Conservation (phyloP, 2,888 invertebrate species). For the Drosophila sordidula region DNA sequence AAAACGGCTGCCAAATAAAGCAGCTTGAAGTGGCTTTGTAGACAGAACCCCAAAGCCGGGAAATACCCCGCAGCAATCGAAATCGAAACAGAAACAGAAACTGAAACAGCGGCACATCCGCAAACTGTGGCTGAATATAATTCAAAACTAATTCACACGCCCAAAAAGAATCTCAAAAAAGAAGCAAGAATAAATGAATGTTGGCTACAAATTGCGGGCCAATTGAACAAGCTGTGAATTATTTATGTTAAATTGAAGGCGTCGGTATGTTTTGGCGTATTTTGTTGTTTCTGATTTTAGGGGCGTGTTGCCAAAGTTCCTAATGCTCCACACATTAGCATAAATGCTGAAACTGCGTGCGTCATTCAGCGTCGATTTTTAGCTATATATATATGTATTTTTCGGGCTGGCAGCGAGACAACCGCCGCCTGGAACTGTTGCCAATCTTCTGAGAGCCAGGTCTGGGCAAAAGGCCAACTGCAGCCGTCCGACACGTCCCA, state of each 20-base stretch:
- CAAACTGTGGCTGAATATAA: constrained; percentile 45
- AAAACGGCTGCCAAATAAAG: constrained; percentile 68
- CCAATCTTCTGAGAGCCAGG: constrained; percentile 41
- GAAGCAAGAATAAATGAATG: constrained; percentile 7
- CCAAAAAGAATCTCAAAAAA: constrained; percentile 51
- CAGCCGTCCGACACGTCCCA: not conserved
- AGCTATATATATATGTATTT: too few relatives aligned
- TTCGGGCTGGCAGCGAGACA: constrained; percentile 5
- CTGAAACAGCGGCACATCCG: constrained; percentile 63
- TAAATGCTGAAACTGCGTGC: constrained; percentile 36
- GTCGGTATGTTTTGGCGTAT: constrained; percentile 14
- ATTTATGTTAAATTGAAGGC: constrained; percentile 58
- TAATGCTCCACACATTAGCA: constrained; percentile 49
- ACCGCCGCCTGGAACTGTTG: constrained; percentile 34
- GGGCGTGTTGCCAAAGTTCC: constrained; percentile 42
- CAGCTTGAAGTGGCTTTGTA: constrained; percentile 49
- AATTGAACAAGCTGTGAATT: constrained; percentile 66
- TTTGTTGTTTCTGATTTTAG: constrained; percentile 13
- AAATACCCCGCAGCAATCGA: constrained; percentile 64
- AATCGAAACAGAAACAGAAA: constrained; percentile 24
- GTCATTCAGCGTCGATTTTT: constrained; percentile 33
- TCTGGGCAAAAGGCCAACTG: constrained; percentile 14
- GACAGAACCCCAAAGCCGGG: constrained; percentile 51
- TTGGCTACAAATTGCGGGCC: constrained; percentile 42
- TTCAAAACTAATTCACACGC: constrained; percentile 75